Base-by-base conservation (phyloP, 2,888 invertebrate genomes). In the Perizoma flavofasciatum region DNA sequence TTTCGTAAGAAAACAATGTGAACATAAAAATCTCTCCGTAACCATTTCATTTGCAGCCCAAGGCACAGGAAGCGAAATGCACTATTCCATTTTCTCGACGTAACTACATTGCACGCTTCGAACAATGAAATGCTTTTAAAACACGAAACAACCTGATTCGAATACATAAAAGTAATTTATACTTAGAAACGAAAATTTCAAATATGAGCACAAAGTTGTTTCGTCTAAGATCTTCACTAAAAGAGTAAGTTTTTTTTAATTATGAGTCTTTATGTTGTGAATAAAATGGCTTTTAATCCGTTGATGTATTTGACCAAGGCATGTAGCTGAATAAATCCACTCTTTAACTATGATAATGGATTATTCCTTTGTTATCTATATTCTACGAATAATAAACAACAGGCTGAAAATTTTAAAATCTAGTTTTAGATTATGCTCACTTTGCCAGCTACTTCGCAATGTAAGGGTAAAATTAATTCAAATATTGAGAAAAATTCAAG, bases 111-210 rank as follows among this genome's bases (percentile, higher is more conserved):
- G 83, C 83, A 81, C 82, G 81, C 78, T 83, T 82, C 80, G 86
- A 87, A 90, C 90, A 89, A 89, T 88, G 88, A 86, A 90, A 89
- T 83, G 90, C 89, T 90, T 89, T 90, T 89, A 89, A 89, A 89
- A 88, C 83, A 85, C 79, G 82, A 80, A 84, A 85, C 83, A 82
- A 83, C 82, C 81, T 84, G 82, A 86, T 85, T 82, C 77, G 75
- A 82, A 82, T 78, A 80, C 77, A 80, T 80, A 79, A 81, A 82
- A 77, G 75, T 81, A 82, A 83, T 81, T 83, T 77, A 73, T 68
- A 55, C 57, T 61, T 60, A 66, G 55, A 65, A 51, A 55, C 59
- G 66, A 72, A 72, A 73, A 72, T 67, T 71, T 68, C 44, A 73
- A 72, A 71, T 55, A 63, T 67, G 53, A 49, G 54, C 48, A 53